Evolutionary conservation across 2,797 vertebrate genomes (phyloP), one percentile per base, ranked within the genome.

Genomic region (Epinephelus malabaricus): DNA sequence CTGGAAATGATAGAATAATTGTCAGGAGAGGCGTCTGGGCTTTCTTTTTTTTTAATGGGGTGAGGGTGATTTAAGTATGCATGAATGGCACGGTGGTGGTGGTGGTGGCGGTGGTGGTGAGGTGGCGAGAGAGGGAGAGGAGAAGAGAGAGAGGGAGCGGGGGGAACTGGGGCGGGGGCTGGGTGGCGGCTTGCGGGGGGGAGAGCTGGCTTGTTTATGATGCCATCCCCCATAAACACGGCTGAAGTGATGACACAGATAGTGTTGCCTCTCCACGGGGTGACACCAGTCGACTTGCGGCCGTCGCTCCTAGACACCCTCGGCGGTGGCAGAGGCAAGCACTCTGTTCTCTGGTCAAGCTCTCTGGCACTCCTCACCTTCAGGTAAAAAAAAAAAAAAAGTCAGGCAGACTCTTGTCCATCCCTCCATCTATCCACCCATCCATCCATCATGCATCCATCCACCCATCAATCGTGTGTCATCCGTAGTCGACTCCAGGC

Each of bases 1-100:
- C 97, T 97, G 97, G 97, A 98, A 98, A 98, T 98, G 97, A 98
- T 98, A 98, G 97, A 99, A 98, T 99, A 98, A 98, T 99, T 98
- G 97, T 98, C 97, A 98, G 96, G 96, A 97, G 97, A 97, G 97
- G 95, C 95, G 93, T 89, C 85, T 90, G 76, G 79, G 83, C 86
- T 91, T 90, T 91, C 78, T 77, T 89, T 90, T 85, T 85, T 97
- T 97, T 96, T 97, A 97, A 97, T 97, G 97, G 96, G 96, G 73
- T 95, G 95, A 96, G 96, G 96, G 97, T 97, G 97, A 97, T 97
- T 98, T 98, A 97, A 97, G 97, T 97, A 97, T 99, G 97, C 97
- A 97, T 97, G 97, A 97, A 97, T 95, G 96, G 96, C 96, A 97
- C 95, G 93, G 94, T 94, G 94, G 82, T 47, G 76, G 76, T 25